Percentiles rank a stretch among this genome's conserved stretches.
phyloP scores from a whole-genome alignment of 2,113 vertebrate genomes.

The Zosterops borbonicus region DNA sequence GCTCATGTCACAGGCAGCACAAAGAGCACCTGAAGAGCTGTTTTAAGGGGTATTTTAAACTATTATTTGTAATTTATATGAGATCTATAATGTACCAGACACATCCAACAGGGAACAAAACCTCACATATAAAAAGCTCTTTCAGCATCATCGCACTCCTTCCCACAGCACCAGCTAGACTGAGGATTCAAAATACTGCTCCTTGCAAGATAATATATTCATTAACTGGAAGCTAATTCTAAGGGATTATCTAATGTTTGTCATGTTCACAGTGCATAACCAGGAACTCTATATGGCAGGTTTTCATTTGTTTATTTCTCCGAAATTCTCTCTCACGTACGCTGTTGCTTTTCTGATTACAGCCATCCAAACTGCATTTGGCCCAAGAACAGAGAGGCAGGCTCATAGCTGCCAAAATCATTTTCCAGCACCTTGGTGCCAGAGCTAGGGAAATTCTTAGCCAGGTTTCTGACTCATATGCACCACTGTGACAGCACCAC shows the following conservation, averaged over 20 bases:
- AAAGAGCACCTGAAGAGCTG: not conserved
- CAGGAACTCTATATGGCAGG: not conserved
- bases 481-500: not conserved
- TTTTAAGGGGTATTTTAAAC: not conserved
- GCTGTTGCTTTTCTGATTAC: not conserved
- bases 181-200: not conserved
- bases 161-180: not conserved
- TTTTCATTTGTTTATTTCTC: not conserved
- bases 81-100: not conserved
- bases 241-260: conserved; percentile 36
- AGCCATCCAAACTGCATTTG: not conserved
- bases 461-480: not conserved
- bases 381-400: not conserved
- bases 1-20: not conserved
- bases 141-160: not conserved
- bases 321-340: not conserved
- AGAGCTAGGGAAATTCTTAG: not conserved
- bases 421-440: conserved; percentile 3
- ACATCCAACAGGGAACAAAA: not conserved
- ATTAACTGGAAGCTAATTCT: conserved; percentile 30
- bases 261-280: not conserved
- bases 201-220: not conserved
- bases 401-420: not conserved
- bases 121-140: not conserved
- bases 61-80: not conserved